These are phyloP conservation scores for Mycetomoellerius zeteki DNA, from an alignment of 1,140 invertebrate species.

Conservation along the genomic window DNA sequence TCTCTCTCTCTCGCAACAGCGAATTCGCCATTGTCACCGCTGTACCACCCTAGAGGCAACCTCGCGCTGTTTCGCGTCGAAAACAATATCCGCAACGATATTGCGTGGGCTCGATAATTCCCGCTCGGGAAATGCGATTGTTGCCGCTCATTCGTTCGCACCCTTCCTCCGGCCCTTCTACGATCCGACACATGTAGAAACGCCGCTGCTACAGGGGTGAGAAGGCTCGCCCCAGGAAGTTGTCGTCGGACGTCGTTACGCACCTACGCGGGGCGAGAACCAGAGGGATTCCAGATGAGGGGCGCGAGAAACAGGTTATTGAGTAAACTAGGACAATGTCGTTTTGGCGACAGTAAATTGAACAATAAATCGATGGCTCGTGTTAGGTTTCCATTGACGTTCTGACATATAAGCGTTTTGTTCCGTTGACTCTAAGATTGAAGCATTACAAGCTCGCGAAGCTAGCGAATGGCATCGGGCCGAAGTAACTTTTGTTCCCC, in stretches of 20 bases:
- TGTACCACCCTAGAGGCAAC: slow-evolving; percentile 19
- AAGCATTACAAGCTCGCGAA: slow-evolving; percentile 32
- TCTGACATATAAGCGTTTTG: slow-evolving; percentile 24
- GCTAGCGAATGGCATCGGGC: neutral
- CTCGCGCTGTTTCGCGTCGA: slow-evolving; percentile 65
- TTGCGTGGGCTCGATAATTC: slow-evolving; percentile 81
- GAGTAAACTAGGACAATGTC: slow-evolving; percentile 68
- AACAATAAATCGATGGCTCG: slow-evolving; percentile 54
- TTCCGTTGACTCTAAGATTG: slow-evolving; percentile 26
- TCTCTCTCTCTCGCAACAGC: neutral
- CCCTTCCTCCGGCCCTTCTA: slow-evolving; percentile 59
- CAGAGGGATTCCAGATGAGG: slow-evolving; percentile 67
- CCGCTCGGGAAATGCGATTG: slow-evolving; percentile 83
- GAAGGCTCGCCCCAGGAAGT: slow-evolving; percentile 70
- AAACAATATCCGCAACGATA: slow-evolving; percentile 85
- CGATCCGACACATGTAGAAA: slow-evolving; percentile 66
- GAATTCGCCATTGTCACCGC: slow-evolving; percentile 65
- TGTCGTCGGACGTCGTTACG: slow-evolving; percentile 71
- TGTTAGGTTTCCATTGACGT: slow-evolving; percentile 38
- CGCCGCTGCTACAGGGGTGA: slow-evolving; percentile 44
- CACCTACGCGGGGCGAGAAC: slow-evolving; percentile 62
- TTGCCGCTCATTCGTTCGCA: slow-evolving; percentile 62
- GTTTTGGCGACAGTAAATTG: slow-evolving; percentile 44
- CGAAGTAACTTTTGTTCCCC: slow-evolving; percentile 35
- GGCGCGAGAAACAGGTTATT: slow-evolving; percentile 71